phyloP scores from a whole-genome alignment of 2,888 invertebrate genomes.

The Heliconius erato region DNA sequence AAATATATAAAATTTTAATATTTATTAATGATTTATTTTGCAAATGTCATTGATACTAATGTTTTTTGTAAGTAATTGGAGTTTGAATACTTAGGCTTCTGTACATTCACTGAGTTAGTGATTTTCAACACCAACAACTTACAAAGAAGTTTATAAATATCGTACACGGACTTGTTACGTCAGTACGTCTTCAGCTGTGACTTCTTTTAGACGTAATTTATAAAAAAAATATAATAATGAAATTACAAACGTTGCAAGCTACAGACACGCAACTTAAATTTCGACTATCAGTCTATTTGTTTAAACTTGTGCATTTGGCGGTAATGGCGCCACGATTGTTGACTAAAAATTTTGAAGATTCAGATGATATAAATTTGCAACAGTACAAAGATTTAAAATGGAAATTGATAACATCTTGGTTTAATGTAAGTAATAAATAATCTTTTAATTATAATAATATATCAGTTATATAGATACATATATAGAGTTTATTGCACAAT shows the following conservation, averaged over 20 bases:
- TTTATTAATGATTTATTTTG: too few species aligned
- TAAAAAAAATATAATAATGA: conserved; percentile 29
- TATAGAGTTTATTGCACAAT: neutral
- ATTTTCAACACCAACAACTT: conserved; percentile 11
- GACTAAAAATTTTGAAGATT: conserved; percentile 67
- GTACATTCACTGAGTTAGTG: conserved; percentile 15
- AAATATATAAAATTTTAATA: too few species aligned
- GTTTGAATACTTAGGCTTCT: conserved; percentile 4
- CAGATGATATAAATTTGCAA: conserved; percentile 65
- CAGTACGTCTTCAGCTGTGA: conserved; percentile 37
- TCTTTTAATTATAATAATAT: conserved; percentile 10
- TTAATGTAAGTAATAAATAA: conserved; percentile 71
- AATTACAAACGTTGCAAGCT: conserved; percentile 36
- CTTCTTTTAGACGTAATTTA: conserved; percentile 31
- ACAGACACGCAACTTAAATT: conserved; percentile 61
- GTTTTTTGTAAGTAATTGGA: neutral
- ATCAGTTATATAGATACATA: neutral
- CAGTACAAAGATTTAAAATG: conserved; percentile 67
- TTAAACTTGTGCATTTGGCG: conserved; percentile 62
- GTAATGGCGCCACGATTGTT: conserved; percentile 61
- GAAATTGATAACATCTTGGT: conserved; percentile 78
- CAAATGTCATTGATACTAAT: neutral
- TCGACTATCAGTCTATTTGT: conserved; percentile 65
- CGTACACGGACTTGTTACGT: conserved; percentile 17
- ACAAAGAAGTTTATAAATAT: conserved; percentile 24